Conservation (phyloP, 2,113 vertebrate species). For the Eleginops maclovinus region DNA sequence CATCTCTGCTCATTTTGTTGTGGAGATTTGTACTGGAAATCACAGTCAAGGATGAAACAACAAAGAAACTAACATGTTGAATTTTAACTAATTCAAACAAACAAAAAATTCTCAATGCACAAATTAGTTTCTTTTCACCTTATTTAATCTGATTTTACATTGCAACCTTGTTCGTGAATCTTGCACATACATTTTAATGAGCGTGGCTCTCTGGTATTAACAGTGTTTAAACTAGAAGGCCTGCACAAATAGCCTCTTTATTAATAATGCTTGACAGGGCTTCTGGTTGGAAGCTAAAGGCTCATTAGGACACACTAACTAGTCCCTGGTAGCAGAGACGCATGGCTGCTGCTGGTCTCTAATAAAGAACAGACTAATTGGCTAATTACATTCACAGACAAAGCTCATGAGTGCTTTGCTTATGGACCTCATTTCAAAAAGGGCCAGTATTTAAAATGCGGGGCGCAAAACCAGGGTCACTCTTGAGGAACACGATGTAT, state of each 20-base stretch:
- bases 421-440: conserved; percentile 66
- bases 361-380: conserved; percentile 79
- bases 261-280: conserved; percentile 78
- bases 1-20: conserved; percentile 17
- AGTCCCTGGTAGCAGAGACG: conserved; percentile 77
- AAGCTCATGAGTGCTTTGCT: conserved; percentile 61
- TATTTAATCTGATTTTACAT: conserved; percentile 10
- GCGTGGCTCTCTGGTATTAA: conserved; percentile 53
- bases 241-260: conserved; percentile 77
- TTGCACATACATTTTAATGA: conserved; percentile 66
- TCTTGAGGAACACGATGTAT: conserved; percentile 52
- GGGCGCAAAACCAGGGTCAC: conserved; percentile 60
- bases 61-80: not conserved
- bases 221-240: conserved; percentile 64
- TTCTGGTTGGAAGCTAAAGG: conserved; percentile 77
- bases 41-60: conserved; percentile 7
- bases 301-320: conserved; percentile 80
- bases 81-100: conserved; percentile 3
- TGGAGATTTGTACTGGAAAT: conserved; percentile 1
- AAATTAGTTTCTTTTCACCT: not conserved
- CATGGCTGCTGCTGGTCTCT: conserved; percentile 72
- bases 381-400: conserved; percentile 76
- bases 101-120: not conserved
- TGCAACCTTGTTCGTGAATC: conserved; percentile 30
- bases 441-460: conserved; percentile 59